Conservation (phyloP, 1,140 invertebrate species). For the Rhizoglyphus robini region DNA sequence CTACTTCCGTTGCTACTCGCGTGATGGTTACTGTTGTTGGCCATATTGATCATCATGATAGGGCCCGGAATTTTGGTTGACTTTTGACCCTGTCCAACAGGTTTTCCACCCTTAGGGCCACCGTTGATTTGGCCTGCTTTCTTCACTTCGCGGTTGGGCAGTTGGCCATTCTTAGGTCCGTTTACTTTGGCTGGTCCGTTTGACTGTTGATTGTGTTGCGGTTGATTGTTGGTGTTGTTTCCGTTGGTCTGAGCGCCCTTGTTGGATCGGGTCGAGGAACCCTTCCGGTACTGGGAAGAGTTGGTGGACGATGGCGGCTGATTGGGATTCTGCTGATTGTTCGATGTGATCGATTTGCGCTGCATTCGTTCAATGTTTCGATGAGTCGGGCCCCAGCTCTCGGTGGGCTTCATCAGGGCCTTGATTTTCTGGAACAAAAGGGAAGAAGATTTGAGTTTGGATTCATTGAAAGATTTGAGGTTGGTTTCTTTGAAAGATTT, state of each 20-base stretch:
- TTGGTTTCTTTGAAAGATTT: too few relatives aligned
- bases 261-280: not conserved
- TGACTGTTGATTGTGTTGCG: not conserved
- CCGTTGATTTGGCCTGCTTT: not conserved
- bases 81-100: not conserved
- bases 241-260: not conserved
- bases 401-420: conserved; percentile 44
- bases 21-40: not conserved
- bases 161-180: not conserved
- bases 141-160: too few relatives aligned
- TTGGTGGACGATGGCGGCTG: not conserved
- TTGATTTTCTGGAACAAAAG: conserved; percentile 37
- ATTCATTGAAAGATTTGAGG: not conserved
- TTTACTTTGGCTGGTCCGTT: not conserved
- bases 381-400: conserved; percentile 47
- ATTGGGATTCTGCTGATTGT: not conserved
- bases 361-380: conserved; percentile 18
- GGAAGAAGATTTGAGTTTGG: conserved; percentile 21
- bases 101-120: not conserved
- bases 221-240: not conserved
- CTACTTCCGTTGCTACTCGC: not conserved
- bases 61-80: not conserved
- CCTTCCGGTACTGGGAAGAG: not conserved
- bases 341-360: not conserved
- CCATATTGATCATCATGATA: not conserved